Evolutionary conservation across 2,113 vertebrate species (phyloP).

Genomic region (Elgaria multicarinata): DNA sequence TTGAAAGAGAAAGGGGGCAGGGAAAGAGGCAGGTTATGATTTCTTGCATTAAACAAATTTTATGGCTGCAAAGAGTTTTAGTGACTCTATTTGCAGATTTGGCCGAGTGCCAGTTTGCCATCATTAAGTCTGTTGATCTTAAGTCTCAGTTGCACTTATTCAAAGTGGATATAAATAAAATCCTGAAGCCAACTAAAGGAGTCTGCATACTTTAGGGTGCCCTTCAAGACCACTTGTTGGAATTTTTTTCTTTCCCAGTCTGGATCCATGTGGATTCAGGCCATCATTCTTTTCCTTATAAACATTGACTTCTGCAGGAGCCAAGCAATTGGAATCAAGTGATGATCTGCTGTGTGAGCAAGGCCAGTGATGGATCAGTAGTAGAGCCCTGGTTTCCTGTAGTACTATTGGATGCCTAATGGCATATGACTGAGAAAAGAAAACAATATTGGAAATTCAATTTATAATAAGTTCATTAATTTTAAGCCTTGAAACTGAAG

Average conservation of each 20-base stretch:
- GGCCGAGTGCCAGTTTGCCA: slow-evolving; percentile 66
- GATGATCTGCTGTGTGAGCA: background rate
- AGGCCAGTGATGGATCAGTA: rapidly evolving
- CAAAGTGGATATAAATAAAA: slow-evolving; percentile 74
- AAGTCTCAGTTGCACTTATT: slow-evolving; percentile 77
- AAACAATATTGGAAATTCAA: slow-evolving; percentile 61
- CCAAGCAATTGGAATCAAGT: background rate
- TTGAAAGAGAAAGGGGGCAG: slow-evolving; percentile 10
- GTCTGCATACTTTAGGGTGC: slow-evolving; percentile 7
- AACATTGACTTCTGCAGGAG: background rate
- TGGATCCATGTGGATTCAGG: background rate
- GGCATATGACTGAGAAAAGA: slow-evolving; percentile 52
- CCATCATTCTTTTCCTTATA: background rate
- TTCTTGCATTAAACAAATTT: slow-evolving; percentile 76
- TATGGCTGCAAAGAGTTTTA: slow-evolving; percentile 71
- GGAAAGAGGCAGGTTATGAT: slow-evolving; percentile 42
- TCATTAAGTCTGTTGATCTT: slow-evolving; percentile 75
- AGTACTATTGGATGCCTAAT: slow-evolving; percentile 59
- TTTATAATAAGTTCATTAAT: slow-evolving; percentile 38
- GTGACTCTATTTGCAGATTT: slow-evolving; percentile 70
- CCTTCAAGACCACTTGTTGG: background rate
- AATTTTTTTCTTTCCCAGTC: background rate
- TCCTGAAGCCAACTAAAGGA: slow-evolving; percentile 63
- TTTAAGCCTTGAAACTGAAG: slow-evolving; percentile 48
- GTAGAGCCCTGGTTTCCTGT: slow-evolving; percentile 15